Percentiles rank a stretch among this genome's conserved stretches.
These are phyloP conservation scores for Luperina testacea DNA, from an alignment of 2,888 invertebrate genomes.

Conservation along the genomic window DNA sequence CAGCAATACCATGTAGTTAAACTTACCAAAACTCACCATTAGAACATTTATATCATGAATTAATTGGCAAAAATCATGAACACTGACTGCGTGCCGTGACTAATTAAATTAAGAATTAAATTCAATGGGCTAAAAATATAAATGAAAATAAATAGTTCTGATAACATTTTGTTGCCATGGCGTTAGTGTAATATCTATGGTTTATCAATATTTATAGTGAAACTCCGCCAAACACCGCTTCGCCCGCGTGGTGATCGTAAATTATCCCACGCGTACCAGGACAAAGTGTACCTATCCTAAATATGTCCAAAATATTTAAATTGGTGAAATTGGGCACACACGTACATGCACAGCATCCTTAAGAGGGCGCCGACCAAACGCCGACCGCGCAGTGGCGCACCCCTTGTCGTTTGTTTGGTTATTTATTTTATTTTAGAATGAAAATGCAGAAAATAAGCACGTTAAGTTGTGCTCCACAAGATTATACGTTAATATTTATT, in stretches of 20 bases:
- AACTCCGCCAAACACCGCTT: not conserved
- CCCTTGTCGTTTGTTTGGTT: too few relatives aligned
- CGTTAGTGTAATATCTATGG: not conserved
- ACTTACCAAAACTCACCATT: slow-evolving; percentile 27
- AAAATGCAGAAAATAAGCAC: too few relatives aligned
- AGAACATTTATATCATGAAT: slow-evolving; percentile 21
- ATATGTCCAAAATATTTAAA: too few relatives aligned
- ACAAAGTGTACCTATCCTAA: too few relatives aligned
- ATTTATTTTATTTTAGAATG: too few relatives aligned
- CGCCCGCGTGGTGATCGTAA: not conserved
- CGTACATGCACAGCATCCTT: too few relatives aligned
- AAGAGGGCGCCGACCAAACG: too few relatives aligned
- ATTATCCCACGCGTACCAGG: too few relatives aligned
- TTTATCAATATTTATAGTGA: not conserved
- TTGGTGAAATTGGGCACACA: too few relatives aligned
- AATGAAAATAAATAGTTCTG: slow-evolving; percentile 5
- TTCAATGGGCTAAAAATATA: slow-evolving; percentile 24
- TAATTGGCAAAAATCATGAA: slow-evolving; percentile 38
- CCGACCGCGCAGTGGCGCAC: too few relatives aligned
- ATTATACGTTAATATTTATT: too few relatives aligned
- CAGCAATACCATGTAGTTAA: not conserved
- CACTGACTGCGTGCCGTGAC: slow-evolving; percentile 18
- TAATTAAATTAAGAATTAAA: slow-evolving; percentile 20
- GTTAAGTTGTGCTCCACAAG: too few relatives aligned
- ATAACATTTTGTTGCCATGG: slow-evolving; percentile 23